Evolutionary conservation across 2,797 vertebrate species (phyloP), one percentile per base, ranked within the genome.

Genomic region (Passerculus sandwichensis): DNA sequence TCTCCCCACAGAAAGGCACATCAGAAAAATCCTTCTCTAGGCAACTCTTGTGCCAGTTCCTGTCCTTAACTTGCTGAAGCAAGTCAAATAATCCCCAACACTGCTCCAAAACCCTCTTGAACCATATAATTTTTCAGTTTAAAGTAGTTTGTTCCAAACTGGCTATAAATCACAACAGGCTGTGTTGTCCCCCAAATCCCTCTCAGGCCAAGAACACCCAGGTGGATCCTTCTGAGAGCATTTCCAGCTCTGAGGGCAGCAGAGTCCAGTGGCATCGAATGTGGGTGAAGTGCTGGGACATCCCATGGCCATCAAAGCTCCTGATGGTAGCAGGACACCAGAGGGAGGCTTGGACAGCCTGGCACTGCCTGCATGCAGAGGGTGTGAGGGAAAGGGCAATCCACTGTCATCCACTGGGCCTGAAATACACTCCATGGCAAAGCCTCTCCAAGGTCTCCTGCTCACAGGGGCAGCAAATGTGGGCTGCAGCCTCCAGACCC

Each of bases 291-390:
- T 30, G 19, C 65, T 74, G 51, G n/a, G 34, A 8, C 13, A 40
- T 9, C 38, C 34, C 30, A 16, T 66, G 74, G 36, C 50, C 29
- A 34, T 19, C 42, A 26, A 32, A 56, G 22, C 7, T 27, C 45
- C 71, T 27, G 8, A 1, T 4, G 14, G 15, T 27, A 32, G 15
- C 34, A 65, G 44, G 32, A 9, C 50, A 51, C 16, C 0, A 2
- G 16, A 15, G 25, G 6, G 34, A 36, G 11, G 8, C 36, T 74
- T 51, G 62, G 72, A 7, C 47, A 54, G 27, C 27, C 22, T 0
- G 0, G n/a, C 4, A 4, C 11, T 66, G 57, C 64, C 38, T 57
- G 29, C 15, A 38, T 0, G 0, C 65, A 38, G 5, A 21, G 42
- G 8, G 4, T 47, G 38, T 47, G 40, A 74, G 40, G 48, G n/a